phyloP scores from a whole-genome alignment of 1,140 invertebrate species.

The Mamestra configurata region DNA sequence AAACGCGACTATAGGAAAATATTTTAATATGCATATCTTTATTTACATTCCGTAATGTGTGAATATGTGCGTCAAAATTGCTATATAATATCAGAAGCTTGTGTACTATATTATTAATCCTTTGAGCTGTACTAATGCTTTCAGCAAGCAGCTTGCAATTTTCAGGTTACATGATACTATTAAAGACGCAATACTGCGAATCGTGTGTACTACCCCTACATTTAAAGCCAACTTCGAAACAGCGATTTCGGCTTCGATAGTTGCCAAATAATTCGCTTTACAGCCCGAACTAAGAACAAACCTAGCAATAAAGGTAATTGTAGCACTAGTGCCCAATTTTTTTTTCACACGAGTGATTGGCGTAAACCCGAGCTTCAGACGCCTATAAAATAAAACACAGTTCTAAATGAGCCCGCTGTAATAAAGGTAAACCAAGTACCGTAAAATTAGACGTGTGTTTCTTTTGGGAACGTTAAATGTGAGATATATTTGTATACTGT shows the following conservation, averaged over 20 bases:
- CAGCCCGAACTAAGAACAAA: background rate
- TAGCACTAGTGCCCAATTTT: slow-evolving; percentile 20
- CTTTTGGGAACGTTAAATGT: slow-evolving; percentile 13
- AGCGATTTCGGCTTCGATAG: background rate
- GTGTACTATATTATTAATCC: too few relatives aligned
- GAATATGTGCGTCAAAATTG: too few relatives aligned
- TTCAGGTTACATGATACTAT: too few relatives aligned
- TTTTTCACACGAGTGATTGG: slow-evolving; percentile 12
- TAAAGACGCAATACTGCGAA: background rate
- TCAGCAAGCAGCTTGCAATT: too few relatives aligned
- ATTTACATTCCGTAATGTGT: too few relatives aligned
- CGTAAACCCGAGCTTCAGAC: slow-evolving; percentile 24
- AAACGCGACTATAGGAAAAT: too few relatives aligned
- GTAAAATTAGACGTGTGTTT: slow-evolving; percentile 34
- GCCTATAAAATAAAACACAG: slow-evolving; percentile 42
- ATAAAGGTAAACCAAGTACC: slow-evolving; percentile 32
- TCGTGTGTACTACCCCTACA: too few relatives aligned
- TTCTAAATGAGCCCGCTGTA: slow-evolving; percentile 15
- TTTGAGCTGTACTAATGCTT: too few relatives aligned
- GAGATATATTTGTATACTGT: background rate
- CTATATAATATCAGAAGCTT: too few relatives aligned
- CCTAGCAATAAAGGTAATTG: background rate
- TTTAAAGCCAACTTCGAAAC: background rate
- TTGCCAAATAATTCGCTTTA: background rate
- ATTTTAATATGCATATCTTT: too few relatives aligned